phyloP scores from a whole-genome alignment of 2,888 invertebrate species.

The Allacma fusca region DNA sequence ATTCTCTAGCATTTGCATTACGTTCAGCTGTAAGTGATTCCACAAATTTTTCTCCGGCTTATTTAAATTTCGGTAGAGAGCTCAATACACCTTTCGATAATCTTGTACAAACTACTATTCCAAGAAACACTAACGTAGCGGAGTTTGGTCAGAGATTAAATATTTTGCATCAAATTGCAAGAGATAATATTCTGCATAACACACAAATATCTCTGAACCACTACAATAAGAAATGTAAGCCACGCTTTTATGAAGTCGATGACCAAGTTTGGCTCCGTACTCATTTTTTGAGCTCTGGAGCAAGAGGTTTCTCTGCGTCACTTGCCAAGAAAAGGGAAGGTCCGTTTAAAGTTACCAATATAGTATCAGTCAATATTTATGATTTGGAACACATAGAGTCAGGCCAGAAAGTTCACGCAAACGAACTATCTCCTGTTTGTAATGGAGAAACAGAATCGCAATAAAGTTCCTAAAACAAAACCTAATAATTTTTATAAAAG shows the following conservation, averaged over 20 bases:
- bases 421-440: slow-evolving; percentile 40
- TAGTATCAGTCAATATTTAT: too few species aligned
- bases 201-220: slow-evolving; percentile 31
- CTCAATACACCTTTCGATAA: slow-evolving; percentile 46
- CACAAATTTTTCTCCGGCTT: too few species aligned
- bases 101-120: background rate
- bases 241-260: background rate
- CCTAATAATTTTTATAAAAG: too few species aligned
- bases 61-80: slow-evolving; percentile 51
- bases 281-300: slow-evolving; percentile 3
- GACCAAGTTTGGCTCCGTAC: slow-evolving; percentile 14
- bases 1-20: slow-evolving; percentile 46
- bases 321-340: slow-evolving; percentile 45
- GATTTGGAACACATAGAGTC: background rate
- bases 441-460: too few species aligned
- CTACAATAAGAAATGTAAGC: slow-evolving; percentile 32
- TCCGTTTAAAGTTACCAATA: slow-evolving; percentile 38
- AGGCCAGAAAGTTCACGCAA: slow-evolving; percentile 44
- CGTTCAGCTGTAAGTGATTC: slow-evolving; percentile 28
- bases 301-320: slow-evolving; percentile 12
- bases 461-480: too few species aligned
- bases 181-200: background rate
- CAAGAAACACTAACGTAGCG: background rate
- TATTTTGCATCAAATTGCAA: background rate
- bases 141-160: background rate